Evolutionary conservation across 53 echinoderm and acorn worm genomes (phyloP).

Genomic region (Crossaster papposus): DNA sequence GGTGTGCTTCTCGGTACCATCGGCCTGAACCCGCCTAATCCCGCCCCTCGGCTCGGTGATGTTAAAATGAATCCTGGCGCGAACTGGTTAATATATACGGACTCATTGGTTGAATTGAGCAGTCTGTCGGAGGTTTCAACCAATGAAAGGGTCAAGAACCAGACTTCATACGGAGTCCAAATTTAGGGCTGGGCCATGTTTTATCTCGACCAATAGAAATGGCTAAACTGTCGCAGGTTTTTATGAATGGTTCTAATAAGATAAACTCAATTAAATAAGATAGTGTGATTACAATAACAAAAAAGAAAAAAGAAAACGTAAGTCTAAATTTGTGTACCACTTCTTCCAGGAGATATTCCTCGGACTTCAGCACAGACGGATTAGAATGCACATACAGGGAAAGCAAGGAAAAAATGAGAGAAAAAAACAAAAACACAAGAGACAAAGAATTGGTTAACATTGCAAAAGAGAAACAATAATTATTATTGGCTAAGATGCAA

Average conservation of each 20-base stretch:
- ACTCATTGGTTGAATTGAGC: too few relatives aligned
- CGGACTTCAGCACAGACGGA: conserved; percentile 48
- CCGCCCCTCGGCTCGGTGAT: too few relatives aligned
- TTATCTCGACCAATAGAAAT: too few relatives aligned
- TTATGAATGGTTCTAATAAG: not conserved
- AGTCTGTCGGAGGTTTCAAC: too few relatives aligned
- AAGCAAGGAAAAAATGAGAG: not conserved
- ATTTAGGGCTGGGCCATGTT: too few relatives aligned
- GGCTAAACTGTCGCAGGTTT: too few relatives aligned
- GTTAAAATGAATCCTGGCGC: too few relatives aligned
- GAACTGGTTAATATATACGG: too few relatives aligned
- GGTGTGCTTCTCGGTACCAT: too few relatives aligned
- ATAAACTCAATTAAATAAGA: not conserved
- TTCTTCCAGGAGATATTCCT: conserved; percentile 38
- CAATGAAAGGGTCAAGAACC: too few relatives aligned
- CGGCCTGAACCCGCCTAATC: too few relatives aligned
- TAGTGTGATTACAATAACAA: not conserved
- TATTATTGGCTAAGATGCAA: conserved; percentile 48
- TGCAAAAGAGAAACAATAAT: conserved; percentile 12
- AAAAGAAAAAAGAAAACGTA: conserved; percentile 1
- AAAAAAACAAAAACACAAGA: conserved; percentile 49
- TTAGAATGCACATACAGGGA: conserved; percentile 30
- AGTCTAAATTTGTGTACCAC: conserved; percentile 56
- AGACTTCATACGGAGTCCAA: too few relatives aligned
- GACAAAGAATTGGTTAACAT: conserved; percentile 43